Base-by-base conservation (phyloP, 2,797 vertebrate genomes). In the Lagocephalus sceleratus region DNA sequence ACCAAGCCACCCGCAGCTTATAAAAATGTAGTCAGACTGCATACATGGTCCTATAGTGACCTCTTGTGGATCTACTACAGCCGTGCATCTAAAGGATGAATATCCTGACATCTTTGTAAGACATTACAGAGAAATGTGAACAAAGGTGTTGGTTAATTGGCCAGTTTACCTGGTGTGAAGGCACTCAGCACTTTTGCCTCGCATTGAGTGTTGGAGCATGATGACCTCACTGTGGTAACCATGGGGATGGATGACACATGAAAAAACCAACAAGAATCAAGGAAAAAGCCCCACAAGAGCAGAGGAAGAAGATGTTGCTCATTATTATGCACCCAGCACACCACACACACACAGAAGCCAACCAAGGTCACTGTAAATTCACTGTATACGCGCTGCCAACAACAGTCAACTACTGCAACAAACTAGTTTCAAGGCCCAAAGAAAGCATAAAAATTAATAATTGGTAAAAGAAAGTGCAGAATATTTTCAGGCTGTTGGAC, bases 121-220 rank as follows among this genome's bases (percentile, higher is more conserved):
- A 48, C 39, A 35, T 35, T 47, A 56, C 16, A 41, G 19, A 43
- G 60, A 46, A 56, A 67, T 54, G 45, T 44, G 61, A 69, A 71
- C 9, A 68, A 47, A 6, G 50, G 40, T 42, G 40, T 17, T 46
- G 19, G 6, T n/a, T 49, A 51, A 79, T 20, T 65, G 69, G 60
- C 81, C 65, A 59, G 62, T 92, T 97, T 98, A 99, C 97, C 95
- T 93, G 77, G 88, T 95, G 90, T 94, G 93, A 83, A 98, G 95
- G 91, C 94, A 97, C 88, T 99, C 96, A 73, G 95, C 94, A 93
- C 97, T 98, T 92, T 95, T 93, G 94, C 95, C 96, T 88, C 95
- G 93, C 90, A 96, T 93, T 94, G 94, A 95, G 85, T 92, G 94
- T 93, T 94, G 94, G 92, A 96, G 93, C 94, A 93, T 94, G 92